Evolutionary conservation across 2,888 invertebrate genomes (phyloP), one percentile per base, ranked within the genome.

Genomic region (Nemotelus pantherinus): DNA sequence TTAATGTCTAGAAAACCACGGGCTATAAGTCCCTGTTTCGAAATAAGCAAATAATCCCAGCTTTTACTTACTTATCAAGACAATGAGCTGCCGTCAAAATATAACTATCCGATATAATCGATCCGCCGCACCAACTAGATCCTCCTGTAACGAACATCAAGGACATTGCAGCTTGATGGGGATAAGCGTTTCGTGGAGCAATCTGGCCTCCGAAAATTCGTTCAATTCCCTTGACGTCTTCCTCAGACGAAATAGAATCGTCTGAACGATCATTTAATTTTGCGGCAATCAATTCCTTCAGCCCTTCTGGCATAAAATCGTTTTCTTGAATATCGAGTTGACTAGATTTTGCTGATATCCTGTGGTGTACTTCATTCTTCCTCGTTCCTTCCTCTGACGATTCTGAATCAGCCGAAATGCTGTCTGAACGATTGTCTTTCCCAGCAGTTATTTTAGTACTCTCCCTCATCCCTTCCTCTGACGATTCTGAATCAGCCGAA

Each of bases 21-120:
- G 25, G 25, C 1, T 25, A 25, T 25, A 25, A 25, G 25, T 25
- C 25, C 25, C 1, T 25, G 25, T 25, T 25, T 25, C 25, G 25
- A 25, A 25, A 25, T 25, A 25, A 25, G 25, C 25, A 25, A 25
- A 25, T 25, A 25, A 25, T 25, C 25, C 25, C 25, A 25, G 3
- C 39, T 50, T 50, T 43, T 55, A 80, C 81, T 74, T 77, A 82
- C 82, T 82, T 82, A n/a, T 80, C 80, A 47, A 86, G 77, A 67
- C 86, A 86, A 77, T 86, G 86, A 0, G 85, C 86, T 0, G 86
- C 86, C 2, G 86, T 86, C 1, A 86, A 60, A 63, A 86, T 82
- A 75, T 79, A 83, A n/a, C 79, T 77, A 3, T 77, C 78, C 2
- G 83, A 81, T 75, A 86, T 83, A n/a, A 86, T 77, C 0, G 84